Percentiles rank a stretch among this genome's conserved stretches.
Conservation (phyloP, 1,140 invertebrate genomes). For the Littorina saxatilis region DNA sequence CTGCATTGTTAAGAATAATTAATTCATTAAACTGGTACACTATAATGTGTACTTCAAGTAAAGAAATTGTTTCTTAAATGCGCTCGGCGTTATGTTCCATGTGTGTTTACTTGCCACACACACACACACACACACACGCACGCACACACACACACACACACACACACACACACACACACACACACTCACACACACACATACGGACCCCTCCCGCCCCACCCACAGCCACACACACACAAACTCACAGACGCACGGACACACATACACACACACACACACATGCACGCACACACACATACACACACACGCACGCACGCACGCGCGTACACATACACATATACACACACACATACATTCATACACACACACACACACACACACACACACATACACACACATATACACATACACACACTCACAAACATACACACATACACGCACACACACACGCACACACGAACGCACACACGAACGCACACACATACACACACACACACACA, state of each 20-base stretch:
- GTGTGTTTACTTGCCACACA: not conserved
- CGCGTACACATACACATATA: not conserved
- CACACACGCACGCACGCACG: not conserved
- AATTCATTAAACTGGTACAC: no score
- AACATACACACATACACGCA: no score
- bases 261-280: not conserved
- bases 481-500: not conserved
- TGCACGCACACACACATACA: slow-evolving; percentile 7
- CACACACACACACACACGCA: slow-evolving; percentile 6
- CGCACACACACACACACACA: not conserved
- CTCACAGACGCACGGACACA: not conserved
- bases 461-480: no score
- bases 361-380: slow-evolving; percentile 25
- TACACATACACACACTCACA: slow-evolving; percentile 5
- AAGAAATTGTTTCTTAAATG: not conserved
- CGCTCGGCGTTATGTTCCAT: not conserved
- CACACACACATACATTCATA: no score
- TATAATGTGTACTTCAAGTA: no score
- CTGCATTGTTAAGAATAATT: no score
- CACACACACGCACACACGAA: no score
- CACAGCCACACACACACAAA: not conserved
- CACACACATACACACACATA: slow-evolving; percentile 20
- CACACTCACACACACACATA: not conserved
- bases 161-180: not conserved
- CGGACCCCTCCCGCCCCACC: not conserved